Conservation (phyloP, 2,797 vertebrate genomes). For the Tangara arthus region DNA sequence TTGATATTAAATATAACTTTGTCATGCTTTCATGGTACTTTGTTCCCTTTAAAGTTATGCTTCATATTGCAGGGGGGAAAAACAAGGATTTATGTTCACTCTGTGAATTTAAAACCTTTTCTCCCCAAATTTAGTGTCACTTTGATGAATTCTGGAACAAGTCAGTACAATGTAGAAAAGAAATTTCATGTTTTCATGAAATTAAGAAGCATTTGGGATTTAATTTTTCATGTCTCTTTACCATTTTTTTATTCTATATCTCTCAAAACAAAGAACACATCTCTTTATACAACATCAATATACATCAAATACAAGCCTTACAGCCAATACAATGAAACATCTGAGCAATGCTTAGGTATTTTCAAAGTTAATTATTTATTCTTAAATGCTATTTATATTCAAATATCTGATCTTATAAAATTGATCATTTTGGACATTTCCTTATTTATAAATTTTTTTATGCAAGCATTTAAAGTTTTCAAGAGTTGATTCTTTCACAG, state of each 20-base stretch:
- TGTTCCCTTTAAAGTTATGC: neutral
- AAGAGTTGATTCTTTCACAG: neutral
- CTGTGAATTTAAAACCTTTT: neutral
- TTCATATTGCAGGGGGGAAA: accelerated
- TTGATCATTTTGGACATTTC: neutral
- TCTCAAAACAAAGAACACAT: neutral
- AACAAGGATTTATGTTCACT: neutral
- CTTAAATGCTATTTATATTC: neutral
- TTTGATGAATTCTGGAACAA: neutral
- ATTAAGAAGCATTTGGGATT: neutral
- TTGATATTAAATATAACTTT: neutral
- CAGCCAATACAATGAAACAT: neutral
- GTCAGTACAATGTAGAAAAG: neutral
- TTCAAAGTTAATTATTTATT: neutral
- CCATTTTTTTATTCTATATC: neutral
- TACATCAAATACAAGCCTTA: neutral
- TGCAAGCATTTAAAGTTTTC: neutral
- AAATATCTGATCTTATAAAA: neutral
- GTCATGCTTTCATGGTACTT: neutral
- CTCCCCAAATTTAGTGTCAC: neutral
- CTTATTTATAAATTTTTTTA: neutral
- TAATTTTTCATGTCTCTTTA: neutral
- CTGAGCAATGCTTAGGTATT: neutral
- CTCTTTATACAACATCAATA: neutral
- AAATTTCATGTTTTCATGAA: neutral